Evolutionary conservation across 2,888 invertebrate genomes (phyloP), one percentile per base, ranked within the genome.

Genomic region (Steinernema hermaphroditum): DNA sequence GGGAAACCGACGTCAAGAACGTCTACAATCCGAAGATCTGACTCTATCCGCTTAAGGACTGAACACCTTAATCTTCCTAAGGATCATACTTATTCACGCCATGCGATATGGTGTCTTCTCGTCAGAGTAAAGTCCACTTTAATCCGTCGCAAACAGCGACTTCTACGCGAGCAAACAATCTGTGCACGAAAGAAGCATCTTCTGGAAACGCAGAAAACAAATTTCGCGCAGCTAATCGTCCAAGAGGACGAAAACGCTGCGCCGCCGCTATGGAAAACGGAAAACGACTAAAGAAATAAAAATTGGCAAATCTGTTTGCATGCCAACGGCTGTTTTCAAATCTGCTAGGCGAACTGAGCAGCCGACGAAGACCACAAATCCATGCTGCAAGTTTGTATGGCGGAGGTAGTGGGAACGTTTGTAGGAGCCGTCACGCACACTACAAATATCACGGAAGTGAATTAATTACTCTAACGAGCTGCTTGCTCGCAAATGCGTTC

Each of bases 191-290:
- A 62, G 62, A 32, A 62, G 62, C 62, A 32, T 62, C 62, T 62
- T 62, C 62, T n/a, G n/a, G 34, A 29, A 29, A 16, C 32, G 32
- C 27, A 62, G 62, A 62, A 62, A 62, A 62, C 62, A 62, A 62
- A 62, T 62, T 62, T 62, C 62, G 62, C 62, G 62, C 62, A 62
- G 27, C 62, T 62, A 62, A 62, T 62, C 62, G 62, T 32, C 62
- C 32, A 62, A 29, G 32, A 32, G 34, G 62, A 62, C 62, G 62
- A 29, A 62, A 62, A 62, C 62, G 62, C 27, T 22, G 1, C 8
- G 62, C 32, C 22, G 32, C n/a, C 62, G 27, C 16, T 24, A 62
- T 24, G 19, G 50, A n/a, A 50, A 50, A 50, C 50, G 50, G 62
- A 29, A 62, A 62, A 34, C 62, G 29, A 9, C 29, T 62, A 62